These are phyloP conservation scores for Wasmannia auropunctata DNA, from an alignment of 1,140 invertebrate species.

Conservation along the genomic window DNA sequence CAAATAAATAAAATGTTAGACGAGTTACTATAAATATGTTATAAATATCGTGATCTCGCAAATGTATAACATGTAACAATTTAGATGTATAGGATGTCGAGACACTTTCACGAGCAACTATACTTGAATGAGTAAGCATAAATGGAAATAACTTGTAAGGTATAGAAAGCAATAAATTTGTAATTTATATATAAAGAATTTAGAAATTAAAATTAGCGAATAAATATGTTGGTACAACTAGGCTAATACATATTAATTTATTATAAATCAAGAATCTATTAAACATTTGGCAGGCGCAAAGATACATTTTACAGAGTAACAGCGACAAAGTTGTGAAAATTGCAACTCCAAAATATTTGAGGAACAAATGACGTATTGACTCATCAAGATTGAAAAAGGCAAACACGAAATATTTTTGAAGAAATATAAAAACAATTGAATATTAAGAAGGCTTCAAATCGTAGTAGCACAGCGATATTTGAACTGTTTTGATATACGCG, in stretches of 20 bases:
- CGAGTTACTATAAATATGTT: background rate
- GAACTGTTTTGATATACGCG: background rate
- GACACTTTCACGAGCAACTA: no score
- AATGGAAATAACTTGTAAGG: conserved; percentile 20
- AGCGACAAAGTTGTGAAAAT: background rate
- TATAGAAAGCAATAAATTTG: conserved; percentile 2
- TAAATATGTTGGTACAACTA: background rate
- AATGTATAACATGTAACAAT: background rate
- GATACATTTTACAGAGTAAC: background rate
- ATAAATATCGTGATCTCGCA: background rate
- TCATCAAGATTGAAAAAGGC: background rate
- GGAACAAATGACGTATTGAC: background rate
- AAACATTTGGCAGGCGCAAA: background rate
- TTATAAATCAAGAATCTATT: background rate
- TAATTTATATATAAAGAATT: conserved; percentile 14
- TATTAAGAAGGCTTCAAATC: conserved; percentile 14
- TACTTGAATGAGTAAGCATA: background rate
- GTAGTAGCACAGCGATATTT: conserved; percentile 24
- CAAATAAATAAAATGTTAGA: conserved; percentile 27
- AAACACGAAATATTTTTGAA: conserved; percentile 2
- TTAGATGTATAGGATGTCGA: background rate
- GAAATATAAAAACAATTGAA: conserved; percentile 60
- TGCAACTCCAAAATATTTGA: background rate
- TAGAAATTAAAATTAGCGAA: background rate
- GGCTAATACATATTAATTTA: background rate